phyloP scores from a whole-genome alignment of 1,140 invertebrate species.

The Hyphantria cunea region DNA sequence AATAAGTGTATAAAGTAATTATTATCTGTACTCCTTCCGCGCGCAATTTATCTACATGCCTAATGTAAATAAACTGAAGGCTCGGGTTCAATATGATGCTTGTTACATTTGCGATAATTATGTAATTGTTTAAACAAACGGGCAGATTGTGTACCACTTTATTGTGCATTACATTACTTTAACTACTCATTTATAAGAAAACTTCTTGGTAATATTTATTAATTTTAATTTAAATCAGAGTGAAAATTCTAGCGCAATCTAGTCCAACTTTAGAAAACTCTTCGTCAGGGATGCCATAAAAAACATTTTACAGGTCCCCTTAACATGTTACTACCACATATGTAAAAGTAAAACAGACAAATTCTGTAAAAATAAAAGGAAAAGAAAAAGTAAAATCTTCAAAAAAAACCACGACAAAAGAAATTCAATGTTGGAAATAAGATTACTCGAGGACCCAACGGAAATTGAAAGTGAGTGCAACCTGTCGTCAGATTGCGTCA shows the following conservation, averaged over 20 bases:
- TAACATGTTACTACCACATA: too few relatives aligned
- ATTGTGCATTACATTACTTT: slow-evolving; percentile 17
- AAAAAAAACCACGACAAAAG: not conserved
- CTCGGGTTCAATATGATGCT: slow-evolving; percentile 8
- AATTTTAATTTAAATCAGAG: too few relatives aligned
- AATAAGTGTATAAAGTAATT: slow-evolving; percentile 12
- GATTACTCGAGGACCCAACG: slow-evolving; percentile 28
- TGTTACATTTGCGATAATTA: slow-evolving; percentile 20
- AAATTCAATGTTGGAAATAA: slow-evolving; percentile 10
- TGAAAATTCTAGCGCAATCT: too few relatives aligned
- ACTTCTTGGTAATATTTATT: too few relatives aligned
- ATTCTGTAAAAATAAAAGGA: slow-evolving; percentile 1
- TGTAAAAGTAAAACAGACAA: too few relatives aligned
- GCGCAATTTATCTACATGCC: slow-evolving; percentile 13
- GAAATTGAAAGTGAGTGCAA: slow-evolving; percentile 27
- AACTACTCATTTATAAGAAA: too few relatives aligned
- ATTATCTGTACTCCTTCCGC: slow-evolving; percentile 14
- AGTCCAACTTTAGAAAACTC: too few relatives aligned
- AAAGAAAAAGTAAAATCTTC: slow-evolving; percentile 19
- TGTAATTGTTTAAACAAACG: slow-evolving; percentile 26
- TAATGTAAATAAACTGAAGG: slow-evolving; percentile 11
- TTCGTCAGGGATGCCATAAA: too few relatives aligned
- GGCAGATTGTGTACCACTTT: slow-evolving; percentile 10
- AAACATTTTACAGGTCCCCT: too few relatives aligned
- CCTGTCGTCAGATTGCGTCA: slow-evolving; percentile 23